Evolutionary conservation across 64 coral and sea anemone genomes (phyloP).

Genomic region (Montipora sp.): DNA sequence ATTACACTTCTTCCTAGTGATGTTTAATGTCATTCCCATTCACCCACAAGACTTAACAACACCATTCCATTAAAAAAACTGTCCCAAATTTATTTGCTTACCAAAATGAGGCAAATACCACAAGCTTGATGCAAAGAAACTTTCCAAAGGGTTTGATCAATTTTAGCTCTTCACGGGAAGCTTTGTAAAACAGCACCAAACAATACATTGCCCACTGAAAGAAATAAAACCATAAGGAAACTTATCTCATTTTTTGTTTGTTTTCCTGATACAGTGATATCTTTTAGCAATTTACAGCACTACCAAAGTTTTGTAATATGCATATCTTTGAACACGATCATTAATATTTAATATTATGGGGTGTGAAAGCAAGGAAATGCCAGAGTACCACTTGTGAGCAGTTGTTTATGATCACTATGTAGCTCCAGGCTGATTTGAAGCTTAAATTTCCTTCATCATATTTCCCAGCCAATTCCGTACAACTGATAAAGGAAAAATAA

Average conservation of each 20-base stretch:
- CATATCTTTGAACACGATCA: too few species aligned
- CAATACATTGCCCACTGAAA: constrained; percentile 97
- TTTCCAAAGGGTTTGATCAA: constrained; percentile 94
- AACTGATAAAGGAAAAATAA: constrained; percentile 65
- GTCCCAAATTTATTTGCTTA: not conserved
- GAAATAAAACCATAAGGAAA: not conserved
- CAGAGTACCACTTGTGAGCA: constrained; percentile 96
- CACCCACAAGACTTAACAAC: too few species aligned
- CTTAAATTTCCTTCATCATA: constrained; percentile 94
- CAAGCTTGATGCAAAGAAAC: constrained; percentile 96
- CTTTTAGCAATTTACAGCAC: too few species aligned
- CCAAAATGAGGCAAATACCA: constrained; percentile 99
- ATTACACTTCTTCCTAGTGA: too few species aligned
- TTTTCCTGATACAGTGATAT: too few species aligned
- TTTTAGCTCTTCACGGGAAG: constrained; percentile 83
- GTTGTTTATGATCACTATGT: constrained; percentile 97
- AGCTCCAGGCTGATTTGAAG: constrained; percentile 90
- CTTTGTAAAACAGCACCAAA: constrained; percentile 94
- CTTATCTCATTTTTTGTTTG: too few species aligned
- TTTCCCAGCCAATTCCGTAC: constrained; percentile 95
- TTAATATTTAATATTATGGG: too few species aligned
- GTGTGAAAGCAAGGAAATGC: not conserved
- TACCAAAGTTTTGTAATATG: too few species aligned
- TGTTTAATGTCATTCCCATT: too few species aligned
- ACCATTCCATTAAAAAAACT: too few species aligned